Conservation (phyloP, 2,797 vertebrate species). For the Alcedo quadribrachys region DNA sequence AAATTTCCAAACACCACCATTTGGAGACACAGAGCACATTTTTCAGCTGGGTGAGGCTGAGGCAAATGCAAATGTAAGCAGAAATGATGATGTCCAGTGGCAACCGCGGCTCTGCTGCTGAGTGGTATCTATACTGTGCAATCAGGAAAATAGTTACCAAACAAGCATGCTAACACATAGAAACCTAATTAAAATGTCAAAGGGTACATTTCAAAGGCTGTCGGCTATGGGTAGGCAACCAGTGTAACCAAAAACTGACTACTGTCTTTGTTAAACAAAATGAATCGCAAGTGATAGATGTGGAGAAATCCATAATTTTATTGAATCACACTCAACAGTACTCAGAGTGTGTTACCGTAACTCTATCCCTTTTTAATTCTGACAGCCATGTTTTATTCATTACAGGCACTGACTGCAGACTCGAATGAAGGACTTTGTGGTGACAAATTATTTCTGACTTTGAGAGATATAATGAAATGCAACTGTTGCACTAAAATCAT, state of each 20-base stretch:
- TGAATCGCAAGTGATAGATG: slow-evolving; percentile 3
- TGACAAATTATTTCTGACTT: slow-evolving; percentile 60
- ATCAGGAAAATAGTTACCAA: background rate
- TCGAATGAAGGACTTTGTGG: background rate
- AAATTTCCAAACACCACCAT: background rate
- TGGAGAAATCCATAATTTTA: background rate
- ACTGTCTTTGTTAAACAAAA: slow-evolving; percentile 29
- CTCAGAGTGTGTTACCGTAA: background rate
- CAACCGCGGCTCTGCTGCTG: background rate
- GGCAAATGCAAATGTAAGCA: background rate
- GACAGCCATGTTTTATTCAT: slow-evolving; percentile 11
- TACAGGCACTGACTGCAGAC: background rate
- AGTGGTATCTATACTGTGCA: background rate
- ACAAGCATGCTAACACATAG: background rate
- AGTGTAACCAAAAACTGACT: background rate
- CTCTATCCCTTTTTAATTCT: slow-evolving; percentile 7
- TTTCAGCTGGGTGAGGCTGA: background rate
- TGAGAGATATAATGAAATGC: background rate
- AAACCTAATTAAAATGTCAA: background rate
- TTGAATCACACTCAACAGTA: background rate
- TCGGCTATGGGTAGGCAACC: background rate
- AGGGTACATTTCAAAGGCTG: background rate
- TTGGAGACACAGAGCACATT: background rate
- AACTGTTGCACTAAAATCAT: slow-evolving; percentile 13
- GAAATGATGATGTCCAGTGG: background rate